Base-by-base conservation (phyloP, 2,113 vertebrate species). In the Tilapia sparmanii region DNA sequence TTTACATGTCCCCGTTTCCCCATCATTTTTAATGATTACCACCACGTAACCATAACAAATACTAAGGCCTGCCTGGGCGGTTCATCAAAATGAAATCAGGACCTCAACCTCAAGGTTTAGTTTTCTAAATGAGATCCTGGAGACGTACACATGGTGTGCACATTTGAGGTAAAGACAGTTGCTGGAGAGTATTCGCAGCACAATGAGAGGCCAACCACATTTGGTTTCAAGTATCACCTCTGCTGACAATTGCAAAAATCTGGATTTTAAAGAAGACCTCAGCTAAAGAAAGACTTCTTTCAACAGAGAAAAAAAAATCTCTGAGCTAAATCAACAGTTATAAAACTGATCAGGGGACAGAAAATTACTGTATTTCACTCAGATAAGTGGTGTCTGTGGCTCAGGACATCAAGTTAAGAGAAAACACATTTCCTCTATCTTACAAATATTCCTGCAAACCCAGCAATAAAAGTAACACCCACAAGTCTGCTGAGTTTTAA, bases 11-110 rank as follows among this genome's bases (percentile, higher is more conserved):
- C 76, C 29, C 47, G 59, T 93, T 92, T 89, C 33, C 55, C 85
- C 81, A 85, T 92, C 85, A 12, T 66, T 57, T 86, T 90, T 92
- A 92, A 92, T 90, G 89, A 95, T 93, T 87, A 89, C 13, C 35
- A 81, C 85, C 71, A 80, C 29, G 90, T 88, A 93, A 95, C 87
- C 91, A 95, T 90, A 96, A 93, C 92, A 96, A 95, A 95, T 89
- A 90, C 33, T 86, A 33, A n/a, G 52, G 84, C 80, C 81, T 22
- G 29, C 61, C 86, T 42, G 88, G 55, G 87, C 91, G 87, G 88
- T 86, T 91, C 88, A 95, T 95, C 93, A 91, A 94, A 95, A 94
- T 89, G 66, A 94, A 95, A 96, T 94, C 92, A 96, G 90, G 54
- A 90, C 90, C 80, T 86, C 86, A 88, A 90, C 90, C 83, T 88